Evolutionary conservation across 2,113 vertebrate genomes (phyloP).

Genomic region (Pterophyllum scalare): DNA sequence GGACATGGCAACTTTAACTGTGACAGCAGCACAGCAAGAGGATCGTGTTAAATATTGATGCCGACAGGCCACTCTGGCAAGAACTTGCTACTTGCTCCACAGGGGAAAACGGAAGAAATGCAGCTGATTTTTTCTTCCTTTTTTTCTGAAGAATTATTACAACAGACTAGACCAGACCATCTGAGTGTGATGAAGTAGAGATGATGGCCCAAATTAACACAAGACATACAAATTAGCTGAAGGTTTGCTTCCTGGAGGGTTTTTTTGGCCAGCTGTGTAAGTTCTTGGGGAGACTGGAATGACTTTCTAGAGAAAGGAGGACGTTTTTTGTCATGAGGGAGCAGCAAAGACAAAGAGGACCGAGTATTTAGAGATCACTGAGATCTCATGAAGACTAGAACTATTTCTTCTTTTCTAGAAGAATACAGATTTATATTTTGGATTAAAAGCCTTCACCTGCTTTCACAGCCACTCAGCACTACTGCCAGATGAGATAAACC

Average conservation of each 20-base stretch:
- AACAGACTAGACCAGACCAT: slow-evolving; percentile 19
- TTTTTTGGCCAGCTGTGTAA: slow-evolving; percentile 17
- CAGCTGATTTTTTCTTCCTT: slow-evolving; percentile 30
- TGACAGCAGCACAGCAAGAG: slow-evolving; percentile 63
- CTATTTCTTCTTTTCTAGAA: background rate
- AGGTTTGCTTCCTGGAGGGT: background rate
- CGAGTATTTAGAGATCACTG: background rate
- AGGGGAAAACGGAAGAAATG: slow-evolving; percentile 28
- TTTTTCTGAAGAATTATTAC: slow-evolving; percentile 29
- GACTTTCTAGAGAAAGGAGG: slow-evolving; percentile 13
- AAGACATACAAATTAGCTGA: slow-evolving; percentile 18
- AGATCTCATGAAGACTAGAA: background rate
- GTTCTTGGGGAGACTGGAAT: slow-evolving; percentile 1
- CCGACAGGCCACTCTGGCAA: slow-evolving; percentile 54
- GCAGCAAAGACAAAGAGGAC: background rate
- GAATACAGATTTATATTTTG: slow-evolving; percentile 4
- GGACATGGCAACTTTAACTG: slow-evolving; percentile 52
- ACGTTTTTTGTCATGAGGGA: background rate
- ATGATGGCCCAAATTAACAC: slow-evolving; percentile 33
- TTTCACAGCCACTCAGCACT: slow-evolving; percentile 6
- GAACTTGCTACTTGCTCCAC: slow-evolving; percentile 35
- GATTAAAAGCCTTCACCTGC: slow-evolving; percentile 16
- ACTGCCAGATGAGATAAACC: slow-evolving; percentile 22
- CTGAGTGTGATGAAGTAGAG: slow-evolving; percentile 8
- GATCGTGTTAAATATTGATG: slow-evolving; percentile 73